Base-by-base conservation (phyloP, 2,797 vertebrate genomes). In the Artibeus jamaicensis region DNA sequence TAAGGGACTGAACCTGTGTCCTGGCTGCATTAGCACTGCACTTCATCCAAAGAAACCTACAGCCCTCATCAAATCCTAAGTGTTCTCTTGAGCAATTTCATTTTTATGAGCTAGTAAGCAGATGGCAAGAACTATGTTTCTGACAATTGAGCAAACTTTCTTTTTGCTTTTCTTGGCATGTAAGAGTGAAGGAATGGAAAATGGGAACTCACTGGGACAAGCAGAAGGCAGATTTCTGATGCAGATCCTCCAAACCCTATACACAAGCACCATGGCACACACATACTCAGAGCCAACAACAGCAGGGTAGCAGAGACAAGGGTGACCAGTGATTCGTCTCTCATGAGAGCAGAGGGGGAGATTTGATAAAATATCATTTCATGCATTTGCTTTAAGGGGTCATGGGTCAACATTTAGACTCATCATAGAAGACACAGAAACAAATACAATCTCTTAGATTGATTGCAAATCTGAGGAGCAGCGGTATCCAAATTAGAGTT, bases 401-500 rank as follows among this genome's bases (percentile, higher is more conserved):
- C 95, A 93, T 21, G 71, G 81, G 81, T 88, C 92, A 97, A 71
- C 18, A 1, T 88, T 88, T 53, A 94, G 77, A 92, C 21, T 93
- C 97, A 65, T 94, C 86, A 94, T 55, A 93, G 74, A 91, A 95
- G 92, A 86, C 71, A 65, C 29, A 89, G 95, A 96, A 92, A 96
- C 42, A 95, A 93, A 86, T 93, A 91, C 57, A 96, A 42, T 93
- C 96, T 97, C 84, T 95, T 86, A 85, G 87, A 84, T 0, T 62
- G 67, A 97, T 96, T 96, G 57, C 93, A 95, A 97, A 86, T 97
- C 93, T 88, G 93, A 96, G 65, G 81, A 95, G 81, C 39, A 93
- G 70, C 82, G 50, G 11, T 55, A 89, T 74, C 77, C 92, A 94
- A 97, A 97, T 97, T 97, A 97, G 94, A 98, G 4, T 46, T 97